Evolutionary conservation across 2,113 vertebrate species (phyloP), one percentile per base, ranked within the genome.

Genomic region (Pica pica): DNA sequence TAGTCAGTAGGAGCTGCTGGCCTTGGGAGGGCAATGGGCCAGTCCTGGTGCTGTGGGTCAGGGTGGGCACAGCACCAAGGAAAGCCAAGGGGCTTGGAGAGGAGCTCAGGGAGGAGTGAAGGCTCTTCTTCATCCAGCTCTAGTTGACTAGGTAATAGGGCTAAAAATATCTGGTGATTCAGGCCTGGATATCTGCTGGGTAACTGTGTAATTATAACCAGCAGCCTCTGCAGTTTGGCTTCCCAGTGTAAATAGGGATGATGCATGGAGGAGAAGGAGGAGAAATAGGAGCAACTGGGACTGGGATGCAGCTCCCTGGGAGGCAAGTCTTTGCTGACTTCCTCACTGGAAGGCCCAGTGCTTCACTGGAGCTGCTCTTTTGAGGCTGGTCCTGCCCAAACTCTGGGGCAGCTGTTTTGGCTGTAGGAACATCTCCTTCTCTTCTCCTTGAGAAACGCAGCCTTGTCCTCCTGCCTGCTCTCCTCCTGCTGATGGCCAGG

Each of bases 121-220:
- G 76, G 86, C 80, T 97, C 95, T 94, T 94, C 95, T 97, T 97
- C 94, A 96, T 94, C 94, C 94, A 95, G 86, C 95, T 92, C 84
- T 81, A 94, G 94, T 97, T 95, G 96, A 97, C 95, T 97, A 97
- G 93, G 95, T 95, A 96, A 96, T 96, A 96, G 86, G 87, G 95
- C 96, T 97, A 96, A 96, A 98, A 97, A 98, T 97, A 97, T 82
- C 96, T 81, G 96, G 90, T 95, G 93, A 98, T 97, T 97, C 92
- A 97, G 95, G 95, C 91, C 95, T 95, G 95, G 91, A 94, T 94
- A 94, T 96, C 96, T 97, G 80, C 94, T 96, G 96, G 88, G 86
- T 97, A 95, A 96, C 93, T 88, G 78, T 97, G 83, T 96, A 96
- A 89, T 97, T 97, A 96, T 97, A 87, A 91, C 93, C 81, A 97